phyloP scores from a whole-genome alignment of 2,113 vertebrate genomes.

The Picathartes gymnocephalus region DNA sequence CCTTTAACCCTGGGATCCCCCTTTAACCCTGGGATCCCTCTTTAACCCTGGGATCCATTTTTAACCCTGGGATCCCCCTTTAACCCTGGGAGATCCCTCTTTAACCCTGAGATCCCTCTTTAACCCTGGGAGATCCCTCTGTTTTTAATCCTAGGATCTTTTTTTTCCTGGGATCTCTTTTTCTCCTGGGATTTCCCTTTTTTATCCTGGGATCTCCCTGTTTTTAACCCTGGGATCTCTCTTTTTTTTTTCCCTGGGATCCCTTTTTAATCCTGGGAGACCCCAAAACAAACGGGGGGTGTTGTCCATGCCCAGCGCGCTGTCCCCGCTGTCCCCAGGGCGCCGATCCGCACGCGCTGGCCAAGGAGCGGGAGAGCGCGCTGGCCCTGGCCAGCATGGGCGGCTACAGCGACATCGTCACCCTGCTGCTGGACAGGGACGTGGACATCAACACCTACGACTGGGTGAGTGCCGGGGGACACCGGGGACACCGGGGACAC shows the following conservation, averaged over 20 bases:
- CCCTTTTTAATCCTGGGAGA: too few relatives aligned
- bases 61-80: too few relatives aligned
- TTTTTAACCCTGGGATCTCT: not conserved
- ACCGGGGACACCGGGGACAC: not conserved
- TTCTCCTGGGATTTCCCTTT: too few relatives aligned
- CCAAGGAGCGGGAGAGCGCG: conserved; percentile 88
- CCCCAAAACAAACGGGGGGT: too few relatives aligned
- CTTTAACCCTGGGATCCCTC: not conserved
- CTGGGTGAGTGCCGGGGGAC: conserved; percentile 78
- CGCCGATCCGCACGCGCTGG: conserved; percentile 84
- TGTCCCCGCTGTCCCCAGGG: conserved; percentile 75
- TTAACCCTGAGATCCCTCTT: not conserved
- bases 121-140: too few relatives aligned
- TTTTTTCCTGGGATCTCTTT: too few relatives aligned
- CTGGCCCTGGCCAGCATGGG: conserved; percentile 91
- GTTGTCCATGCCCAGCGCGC: too few relatives aligned
- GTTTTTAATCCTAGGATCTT: not conserved
- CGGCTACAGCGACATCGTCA: conserved; percentile 89
- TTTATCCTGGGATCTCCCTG: not conserved
- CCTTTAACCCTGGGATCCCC: not conserved
- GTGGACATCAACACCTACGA: conserved; percentile 93
- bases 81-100: too few relatives aligned
- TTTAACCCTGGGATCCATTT: too few relatives aligned
- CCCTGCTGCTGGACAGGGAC: conserved; percentile 79
- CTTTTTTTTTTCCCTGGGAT: not conserved